These are phyloP conservation scores for Drosophila mulleri DNA, from an alignment of 2,888 invertebrate species.

Conservation along the genomic window DNA sequence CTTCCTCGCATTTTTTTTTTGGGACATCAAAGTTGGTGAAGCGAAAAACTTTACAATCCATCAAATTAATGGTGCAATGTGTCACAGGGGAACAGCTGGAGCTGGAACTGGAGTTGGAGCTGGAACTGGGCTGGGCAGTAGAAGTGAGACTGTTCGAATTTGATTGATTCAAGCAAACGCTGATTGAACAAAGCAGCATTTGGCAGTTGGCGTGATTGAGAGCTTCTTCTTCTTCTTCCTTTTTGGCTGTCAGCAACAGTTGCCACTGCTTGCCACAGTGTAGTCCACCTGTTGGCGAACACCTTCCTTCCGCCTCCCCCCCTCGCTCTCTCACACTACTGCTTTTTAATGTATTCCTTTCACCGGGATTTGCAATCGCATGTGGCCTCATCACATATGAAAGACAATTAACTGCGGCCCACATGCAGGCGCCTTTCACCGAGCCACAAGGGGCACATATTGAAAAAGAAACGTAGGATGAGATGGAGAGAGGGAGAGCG, in stretches of 20 bases:
- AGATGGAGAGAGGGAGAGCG: constrained; percentile 14
- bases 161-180: constrained; percentile 56
- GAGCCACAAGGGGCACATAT: constrained; percentile 35
- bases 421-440: constrained; percentile 68
- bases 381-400: constrained; percentile 49
- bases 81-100: constrained; percentile 62
- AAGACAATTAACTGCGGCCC: constrained; percentile 72
- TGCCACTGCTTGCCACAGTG: constrained; percentile 4
- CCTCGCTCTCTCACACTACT: too few species aligned
- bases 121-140: constrained; percentile 12
- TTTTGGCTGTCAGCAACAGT: constrained; percentile 20
- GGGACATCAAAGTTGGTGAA: constrained; percentile 63
- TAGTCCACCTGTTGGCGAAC: constrained; percentile 12
- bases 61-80: constrained; percentile 81
- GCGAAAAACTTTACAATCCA: constrained; percentile 81
- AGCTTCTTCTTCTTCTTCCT: too few species aligned
- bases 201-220: constrained; percentile 4
- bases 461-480: constrained; percentile 52
- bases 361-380: constrained; percentile 51
- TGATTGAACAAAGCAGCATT: constrained; percentile 12
- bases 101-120: constrained; percentile 15
- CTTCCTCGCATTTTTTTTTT: constrained; percentile 24
- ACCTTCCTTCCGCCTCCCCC: not conserved
- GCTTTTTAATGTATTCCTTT: constrained; percentile 51
- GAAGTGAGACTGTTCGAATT: constrained; percentile 47